These are phyloP conservation scores for Hyperopisus bebe DNA, from an alignment of 2,113 vertebrate genomes.

Conservation along the genomic window DNA sequence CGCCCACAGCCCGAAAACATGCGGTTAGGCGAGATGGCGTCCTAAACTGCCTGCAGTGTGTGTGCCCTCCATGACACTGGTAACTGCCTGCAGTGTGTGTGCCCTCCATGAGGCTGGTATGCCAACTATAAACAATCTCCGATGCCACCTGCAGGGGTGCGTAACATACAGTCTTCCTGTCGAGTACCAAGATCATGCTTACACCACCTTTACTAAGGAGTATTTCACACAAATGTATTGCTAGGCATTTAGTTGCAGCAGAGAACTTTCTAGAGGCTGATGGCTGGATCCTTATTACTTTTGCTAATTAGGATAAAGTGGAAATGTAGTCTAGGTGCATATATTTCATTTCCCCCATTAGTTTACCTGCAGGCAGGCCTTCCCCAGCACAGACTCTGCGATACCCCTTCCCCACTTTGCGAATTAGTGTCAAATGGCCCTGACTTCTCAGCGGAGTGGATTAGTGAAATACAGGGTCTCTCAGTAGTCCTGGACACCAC, in stretches of 20 bases:
- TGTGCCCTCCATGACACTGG: neutral
- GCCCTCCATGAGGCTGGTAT: neutral
- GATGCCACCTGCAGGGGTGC: neutral
- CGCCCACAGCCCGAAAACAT: neutral
- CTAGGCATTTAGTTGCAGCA: neutral
- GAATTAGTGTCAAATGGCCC: slow-evolving; percentile 46
- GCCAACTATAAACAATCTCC: neutral
- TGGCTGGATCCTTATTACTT: neutral
- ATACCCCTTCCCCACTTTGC: slow-evolving; percentile 34
- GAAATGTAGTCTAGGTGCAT: slow-evolving; percentile 25
- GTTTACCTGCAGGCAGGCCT: neutral
- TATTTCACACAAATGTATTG: neutral
- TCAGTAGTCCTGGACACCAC: slow-evolving; percentile 31
- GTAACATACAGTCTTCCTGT: neutral
- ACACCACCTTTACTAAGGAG: neutral
- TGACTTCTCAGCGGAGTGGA: slow-evolving; percentile 35
- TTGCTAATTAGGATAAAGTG: slow-evolving; percentile 8
- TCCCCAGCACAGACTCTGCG: slow-evolving; percentile 33
- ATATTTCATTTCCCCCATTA: neutral
- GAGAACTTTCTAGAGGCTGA: neutral
- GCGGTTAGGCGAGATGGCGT: neutral
- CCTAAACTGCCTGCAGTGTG: neutral
- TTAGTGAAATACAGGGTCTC: slow-evolving; percentile 31
- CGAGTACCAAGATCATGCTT: neutral
- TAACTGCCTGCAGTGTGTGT: too few species aligned